A percentile compares a stretch with the other conserved stretches of the same genome.
phyloP scores from a whole-genome alignment of 2,888 invertebrate species.

The Torymus texanus region DNA sequence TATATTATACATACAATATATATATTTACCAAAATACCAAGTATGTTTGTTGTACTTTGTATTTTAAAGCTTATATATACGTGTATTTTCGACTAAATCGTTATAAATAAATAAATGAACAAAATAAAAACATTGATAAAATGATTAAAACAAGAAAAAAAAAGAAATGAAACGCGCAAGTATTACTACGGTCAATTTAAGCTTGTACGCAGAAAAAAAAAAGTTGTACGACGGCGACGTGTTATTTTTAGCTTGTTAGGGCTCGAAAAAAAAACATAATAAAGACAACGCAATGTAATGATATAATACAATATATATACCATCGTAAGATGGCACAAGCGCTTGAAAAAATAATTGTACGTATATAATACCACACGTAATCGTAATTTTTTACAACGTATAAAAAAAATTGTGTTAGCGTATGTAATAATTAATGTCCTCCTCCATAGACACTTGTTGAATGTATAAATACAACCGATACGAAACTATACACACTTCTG shows the following conservation, averaged over 20 bases:
- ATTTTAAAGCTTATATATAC: slow-evolving; percentile 62
- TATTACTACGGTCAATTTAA: slow-evolving; percentile 61
- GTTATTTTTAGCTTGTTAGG: slow-evolving; percentile 52
- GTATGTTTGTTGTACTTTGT: slow-evolving; percentile 61
- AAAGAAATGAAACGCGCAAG: slow-evolving; percentile 31
- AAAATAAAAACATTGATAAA: neutral
- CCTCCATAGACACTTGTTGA: neutral
- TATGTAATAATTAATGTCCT: no score
- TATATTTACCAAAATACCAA: slow-evolving; percentile 53
- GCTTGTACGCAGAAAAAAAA: slow-evolving; percentile 49
- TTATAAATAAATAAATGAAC: slow-evolving; percentile 46
- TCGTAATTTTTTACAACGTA: no score
- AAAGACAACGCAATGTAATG: slow-evolving; percentile 29
- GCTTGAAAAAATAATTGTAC: slow-evolving; percentile 27
- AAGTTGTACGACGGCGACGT: slow-evolving; percentile 39
- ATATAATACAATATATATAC: slow-evolving; percentile 29
- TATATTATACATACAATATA: slow-evolving; percentile 49
- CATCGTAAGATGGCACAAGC: slow-evolving; percentile 1
- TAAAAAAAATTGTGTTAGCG: no score
- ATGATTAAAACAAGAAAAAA: neutral
- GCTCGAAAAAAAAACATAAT: slow-evolving; percentile 45
- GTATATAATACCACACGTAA: neutral
- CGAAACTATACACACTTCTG: neutral
- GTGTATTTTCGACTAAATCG: slow-evolving; percentile 62
- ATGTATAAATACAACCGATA: neutral